phyloP scores from a whole-genome alignment of 2,888 invertebrate species.

The Lochmaea capreae region DNA sequence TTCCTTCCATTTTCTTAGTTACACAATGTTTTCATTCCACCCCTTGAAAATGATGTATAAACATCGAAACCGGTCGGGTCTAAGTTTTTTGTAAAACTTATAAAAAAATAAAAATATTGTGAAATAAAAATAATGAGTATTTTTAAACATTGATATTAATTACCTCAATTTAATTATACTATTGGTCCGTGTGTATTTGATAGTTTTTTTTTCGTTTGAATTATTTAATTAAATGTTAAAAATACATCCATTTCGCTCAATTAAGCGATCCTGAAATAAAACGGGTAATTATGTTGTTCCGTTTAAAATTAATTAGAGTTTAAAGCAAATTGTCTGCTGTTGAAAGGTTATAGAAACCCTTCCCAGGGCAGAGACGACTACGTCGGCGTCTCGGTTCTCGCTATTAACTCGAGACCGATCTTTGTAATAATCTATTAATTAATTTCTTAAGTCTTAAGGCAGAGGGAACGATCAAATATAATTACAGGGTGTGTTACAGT shows the following conservation, averaged over 20 bases:
- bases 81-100: no score
- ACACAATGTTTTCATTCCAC: no score
- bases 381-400: constrained; percentile 19
- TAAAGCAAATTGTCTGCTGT: constrained; percentile 19
- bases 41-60: no score
- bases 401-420: constrained; percentile 38
- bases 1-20: no score
- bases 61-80: no score
- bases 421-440: constrained; percentile 41
- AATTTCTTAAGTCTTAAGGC: constrained; percentile 40
- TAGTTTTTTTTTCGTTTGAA: not conserved
- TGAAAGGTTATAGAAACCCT: constrained; percentile 13
- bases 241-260: not conserved
- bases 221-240: not conserved
- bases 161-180: no score
- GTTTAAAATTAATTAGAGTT: constrained; percentile 36
- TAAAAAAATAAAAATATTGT: no score
- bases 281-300: constrained; percentile 30
- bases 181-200: no score
- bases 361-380: not conserved
- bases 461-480: not conserved
- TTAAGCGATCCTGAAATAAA: constrained; percentile 13
- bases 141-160: no score
- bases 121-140: no score
- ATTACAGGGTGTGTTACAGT: not conserved